These are phyloP conservation scores for Siderastrea siderea DNA, from an alignment of 92 coral and sea anemone species.

Conservation along the genomic window DNA sequence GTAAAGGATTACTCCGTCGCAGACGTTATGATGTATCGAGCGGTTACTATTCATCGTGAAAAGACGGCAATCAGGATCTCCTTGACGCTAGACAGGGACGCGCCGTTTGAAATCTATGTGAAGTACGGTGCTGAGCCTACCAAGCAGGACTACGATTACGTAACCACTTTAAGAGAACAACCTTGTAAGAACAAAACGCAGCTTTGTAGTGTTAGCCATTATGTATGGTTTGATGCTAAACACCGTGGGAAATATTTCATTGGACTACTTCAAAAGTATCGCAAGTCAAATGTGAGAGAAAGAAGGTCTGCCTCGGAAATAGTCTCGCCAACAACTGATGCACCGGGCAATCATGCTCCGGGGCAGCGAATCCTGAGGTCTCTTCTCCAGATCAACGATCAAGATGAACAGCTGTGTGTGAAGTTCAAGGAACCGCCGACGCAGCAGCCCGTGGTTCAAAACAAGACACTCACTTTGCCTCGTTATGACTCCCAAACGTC, in stretches of 20 bases:
- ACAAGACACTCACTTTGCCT: slow-evolving; percentile 21
- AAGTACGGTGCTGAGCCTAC: slow-evolving; percentile 24
- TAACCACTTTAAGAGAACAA: neutral
- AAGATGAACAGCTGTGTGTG: slow-evolving; percentile 40
- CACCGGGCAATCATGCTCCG: neutral
- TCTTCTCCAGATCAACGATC: neutral
- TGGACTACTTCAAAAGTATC: slow-evolving; percentile 16
- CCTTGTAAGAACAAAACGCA: neutral
- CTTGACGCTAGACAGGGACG: neutral
- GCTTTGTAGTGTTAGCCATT: neutral
- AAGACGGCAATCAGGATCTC: neutral
- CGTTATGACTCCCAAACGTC: slow-evolving; percentile 43
- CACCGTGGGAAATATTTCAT: slow-evolving; percentile 17
- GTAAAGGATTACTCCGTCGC: slow-evolving; percentile 23
- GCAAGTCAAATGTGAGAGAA: neutral
- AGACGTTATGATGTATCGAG: slow-evolving; percentile 16
- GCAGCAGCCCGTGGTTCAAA: neutral
- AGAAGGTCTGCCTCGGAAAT: neutral
- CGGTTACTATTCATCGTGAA: neutral
- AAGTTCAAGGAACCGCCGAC: slow-evolving; percentile 49
- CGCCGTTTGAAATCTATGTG: slow-evolving; percentile 13
- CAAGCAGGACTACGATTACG: slow-evolving; percentile 8
- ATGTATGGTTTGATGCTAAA: slow-evolving; percentile 28
- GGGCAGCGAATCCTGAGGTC: slow-evolving; percentile 3
- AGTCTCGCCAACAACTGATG: no score